Evolutionary conservation across 2,888 invertebrate genomes (phyloP).

Genomic region (Eupithecia pulchellata): DNA sequence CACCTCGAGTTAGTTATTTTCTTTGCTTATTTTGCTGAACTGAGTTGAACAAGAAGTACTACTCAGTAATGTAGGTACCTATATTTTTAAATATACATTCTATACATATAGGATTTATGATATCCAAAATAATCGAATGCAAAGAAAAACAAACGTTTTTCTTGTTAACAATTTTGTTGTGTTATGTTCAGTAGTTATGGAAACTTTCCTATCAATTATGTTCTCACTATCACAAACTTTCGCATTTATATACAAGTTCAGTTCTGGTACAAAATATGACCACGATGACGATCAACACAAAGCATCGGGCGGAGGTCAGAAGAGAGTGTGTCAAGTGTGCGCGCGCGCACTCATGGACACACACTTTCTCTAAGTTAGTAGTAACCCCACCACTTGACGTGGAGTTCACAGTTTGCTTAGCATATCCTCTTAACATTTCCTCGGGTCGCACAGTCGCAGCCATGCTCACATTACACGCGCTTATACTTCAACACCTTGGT

Average conservation of each 20-base stretch:
- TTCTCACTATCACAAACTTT: not conserved
- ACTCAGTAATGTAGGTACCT: too few relatives aligned
- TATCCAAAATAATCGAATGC: too few relatives aligned
- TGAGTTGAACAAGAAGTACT: too few relatives aligned
- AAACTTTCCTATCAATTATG: not conserved
- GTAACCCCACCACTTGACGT: too few relatives aligned
- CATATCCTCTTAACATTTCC: too few relatives aligned
- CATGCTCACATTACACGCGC: not conserved
- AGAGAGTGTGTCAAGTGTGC: not conserved
- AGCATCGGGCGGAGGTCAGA: not conserved
- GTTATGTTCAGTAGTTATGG: not conserved
- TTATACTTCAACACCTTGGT: not conserved
- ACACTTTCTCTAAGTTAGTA: not conserved
- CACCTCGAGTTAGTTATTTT: too few relatives aligned
- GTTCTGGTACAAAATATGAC: not conserved
- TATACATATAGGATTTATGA: too few relatives aligned
- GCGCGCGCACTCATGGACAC: not conserved
- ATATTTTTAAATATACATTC: too few relatives aligned
- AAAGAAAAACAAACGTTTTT: too few relatives aligned
- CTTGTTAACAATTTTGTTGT: too few relatives aligned
- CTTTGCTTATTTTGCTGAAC: too few relatives aligned
- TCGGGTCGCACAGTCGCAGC: not conserved
- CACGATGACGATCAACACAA: not conserved
- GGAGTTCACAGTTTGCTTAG: not conserved
- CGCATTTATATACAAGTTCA: not conserved